Evolutionary conservation across 2,113 vertebrate species (phyloP), one percentile per base, ranked within the genome.

Genomic region (Zingel zingel): DNA sequence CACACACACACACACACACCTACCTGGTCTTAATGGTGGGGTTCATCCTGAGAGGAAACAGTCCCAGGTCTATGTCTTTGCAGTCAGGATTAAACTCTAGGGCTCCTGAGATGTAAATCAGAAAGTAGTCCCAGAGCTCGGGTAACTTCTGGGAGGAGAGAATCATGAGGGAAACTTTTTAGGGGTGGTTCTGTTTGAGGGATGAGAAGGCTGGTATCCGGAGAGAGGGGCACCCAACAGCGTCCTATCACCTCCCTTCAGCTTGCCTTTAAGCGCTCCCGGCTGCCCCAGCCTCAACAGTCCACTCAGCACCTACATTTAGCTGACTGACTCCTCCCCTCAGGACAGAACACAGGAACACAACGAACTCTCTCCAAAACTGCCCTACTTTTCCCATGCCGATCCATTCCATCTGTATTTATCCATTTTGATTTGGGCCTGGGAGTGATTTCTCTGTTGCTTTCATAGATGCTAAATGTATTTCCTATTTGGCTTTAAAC

Each of bases 41-140:
- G 78, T 94, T 92, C 93, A 94, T 93, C 83, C 93, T 85, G 33
- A 94, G 86, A 2, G 93, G 93, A 77, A 94, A 93, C 66, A 92
- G 86, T 77, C 91, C 91, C 77, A 93, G 80, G 65, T 94, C 93
- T 57, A 93, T 1, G 76, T 90, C 87, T 30, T 69, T 45, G 78
- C 90, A n/a, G 77, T 93, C 91, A 4, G 92, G 91, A 45, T 94
- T 94, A 81, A 92, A 94, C 59, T 94, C 91, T 67, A 93, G 74
- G 1, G 91, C 91, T 65, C 93, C 93, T 8, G 93, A 92, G 53
- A 93, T 73, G 14, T 94, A 94, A 43, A 94, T 93, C 10, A 94
- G 64, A 66, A 94, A 94, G 80, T 93, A 93, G 87, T 94, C 93
- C 93, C 93, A 94, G 84, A 94, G 90, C 83, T 94, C 92, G 3